Evolutionary conservation across 2,888 invertebrate genomes (phyloP).

Genomic region (Plutella xylostella): DNA sequence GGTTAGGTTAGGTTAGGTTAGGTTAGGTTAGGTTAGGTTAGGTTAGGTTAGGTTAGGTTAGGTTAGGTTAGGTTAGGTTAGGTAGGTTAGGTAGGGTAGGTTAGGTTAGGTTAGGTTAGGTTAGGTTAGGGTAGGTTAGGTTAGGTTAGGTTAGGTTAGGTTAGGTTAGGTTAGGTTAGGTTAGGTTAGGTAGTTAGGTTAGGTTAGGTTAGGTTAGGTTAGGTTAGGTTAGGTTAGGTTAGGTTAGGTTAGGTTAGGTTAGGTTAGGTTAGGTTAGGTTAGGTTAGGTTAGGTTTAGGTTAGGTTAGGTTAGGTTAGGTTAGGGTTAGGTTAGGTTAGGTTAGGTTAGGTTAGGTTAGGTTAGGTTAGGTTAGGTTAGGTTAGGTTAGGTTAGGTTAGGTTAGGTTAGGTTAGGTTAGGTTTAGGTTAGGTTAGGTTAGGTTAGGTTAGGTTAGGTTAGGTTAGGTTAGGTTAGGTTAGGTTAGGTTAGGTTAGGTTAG

Average conservation of each 20-base stretch:
- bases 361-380: constrained; percentile 20
- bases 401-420: constrained; percentile 20
- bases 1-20: constrained; percentile 20
- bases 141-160: constrained; percentile 11
- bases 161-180: constrained; percentile 17
- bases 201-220: constrained; percentile 20
- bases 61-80: constrained; percentile 18
- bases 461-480: constrained; percentile 24
- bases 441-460: constrained; percentile 17
- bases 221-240: constrained; percentile 22
- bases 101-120: constrained; percentile 17
- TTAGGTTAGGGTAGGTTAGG: constrained; percentile 22
- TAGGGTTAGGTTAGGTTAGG: constrained; percentile 14
- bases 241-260: constrained; percentile 21
- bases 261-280: constrained; percentile 21
- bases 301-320: constrained; percentile 18
- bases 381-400: constrained; percentile 20
- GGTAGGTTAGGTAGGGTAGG: constrained; percentile 16
- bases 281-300: constrained; percentile 20
- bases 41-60: constrained; percentile 20
- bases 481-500: constrained; percentile 21
- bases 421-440: constrained; percentile 22
- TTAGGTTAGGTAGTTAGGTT: constrained; percentile 21
- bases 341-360: constrained; percentile 16
- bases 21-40: constrained; percentile 20